Evolutionary conservation across 1,140 invertebrate genomes (phyloP).

Genomic region (Liolophura sinensis): DNA sequence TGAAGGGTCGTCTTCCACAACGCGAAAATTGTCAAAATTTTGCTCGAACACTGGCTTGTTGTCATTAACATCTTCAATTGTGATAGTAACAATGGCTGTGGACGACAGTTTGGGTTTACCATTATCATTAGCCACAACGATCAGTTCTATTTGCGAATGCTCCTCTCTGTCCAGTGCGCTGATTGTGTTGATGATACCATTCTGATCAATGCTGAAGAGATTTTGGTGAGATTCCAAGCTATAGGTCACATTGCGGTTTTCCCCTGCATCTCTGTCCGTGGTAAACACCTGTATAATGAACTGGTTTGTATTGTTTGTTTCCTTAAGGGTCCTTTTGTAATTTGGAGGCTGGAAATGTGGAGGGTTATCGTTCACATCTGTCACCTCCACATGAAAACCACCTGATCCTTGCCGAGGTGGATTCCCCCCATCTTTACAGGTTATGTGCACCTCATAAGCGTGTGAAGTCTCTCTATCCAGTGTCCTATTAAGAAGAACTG

Average conservation of each 20-base stretch:
- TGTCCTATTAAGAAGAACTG: conserved; percentile 79
- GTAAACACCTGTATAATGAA: conserved; percentile 90
- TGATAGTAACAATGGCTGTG: conserved; percentile 83
- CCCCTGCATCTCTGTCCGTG: conserved; percentile 90
- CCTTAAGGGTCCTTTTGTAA: conserved; percentile 83
- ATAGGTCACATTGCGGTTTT: conserved; percentile 93
- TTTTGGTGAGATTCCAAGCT: conserved; percentile 71
- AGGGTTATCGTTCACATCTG: conserved; percentile 61
- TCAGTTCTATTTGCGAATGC: conserved; percentile 79
- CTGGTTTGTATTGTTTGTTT: conserved; percentile 66
- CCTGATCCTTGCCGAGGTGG: conserved; percentile 58
- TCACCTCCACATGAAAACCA: conserved; percentile 50
- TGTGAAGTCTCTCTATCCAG: conserved; percentile 25
- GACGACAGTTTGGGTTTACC: conserved; percentile 84
- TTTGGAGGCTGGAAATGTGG: conserved; percentile 46
- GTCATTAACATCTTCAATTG: conserved; percentile 92
- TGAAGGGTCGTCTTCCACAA: conserved; percentile 55
- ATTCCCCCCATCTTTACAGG: conserved; percentile 46
- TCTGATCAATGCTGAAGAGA: conserved; percentile 84
- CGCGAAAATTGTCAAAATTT: conserved; percentile 31
- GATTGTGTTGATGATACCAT: conserved; percentile 82
- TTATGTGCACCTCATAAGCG: conserved; percentile 26
- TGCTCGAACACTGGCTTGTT: conserved; percentile 84
- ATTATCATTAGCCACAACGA: conserved; percentile 92
- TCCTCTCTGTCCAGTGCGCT: conserved; percentile 86